Base-by-base conservation (phyloP, 2,113 vertebrate genomes). In the Periophthalmodon schlosseri region DNA sequence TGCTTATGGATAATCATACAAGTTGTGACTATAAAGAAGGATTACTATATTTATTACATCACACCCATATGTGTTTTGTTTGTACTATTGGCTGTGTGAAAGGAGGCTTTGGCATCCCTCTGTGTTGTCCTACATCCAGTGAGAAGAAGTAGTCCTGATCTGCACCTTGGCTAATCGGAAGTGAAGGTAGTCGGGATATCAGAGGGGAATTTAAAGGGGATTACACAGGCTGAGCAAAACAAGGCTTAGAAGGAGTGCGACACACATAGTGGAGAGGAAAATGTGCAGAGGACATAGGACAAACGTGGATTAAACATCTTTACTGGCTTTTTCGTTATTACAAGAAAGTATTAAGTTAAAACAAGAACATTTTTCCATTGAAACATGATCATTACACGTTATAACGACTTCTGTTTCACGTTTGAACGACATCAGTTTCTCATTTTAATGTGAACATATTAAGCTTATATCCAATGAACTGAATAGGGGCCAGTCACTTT, bases 151-250 rank as follows among this genome's bases (percentile, higher is more conserved):
- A 58, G 76, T 71, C 77, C 76, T 83, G 76, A 87, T 86, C 82
- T 80, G 70, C 84, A 75, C 75, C 84, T 88, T 83, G 77, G 91
- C 89, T 93, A 91, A 93, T 94, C 89, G 92, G 82, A 89, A 91
- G 91, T 89, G 86, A 91, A 93, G 89, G 90, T 93, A 86, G 90
- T 90, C 81, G 85, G 87, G 87, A 74, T 92, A 93, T 94, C 91
- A 91, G 84, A 87, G 75, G 88, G 80, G 76, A 93, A 89, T 92
- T 91, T 88, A 91, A 84, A 65, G 75, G 82, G 91, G 90, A 91
- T 93, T 94, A 93, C 81, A 88, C 78, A 80, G 80, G 89, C 88
- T 93, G 91, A 92, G 84, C 76, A 81, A 85, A 88, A 88, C 72
- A 75, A 75, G 85, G 78, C 80, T 88, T 79, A 87, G 66, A 52